A percentile compares a stretch with the other conserved stretches of the same genome.
Evolutionary conservation across 2,113 vertebrate species (phyloP).

Genomic region (Takifugu flavidus): DNA sequence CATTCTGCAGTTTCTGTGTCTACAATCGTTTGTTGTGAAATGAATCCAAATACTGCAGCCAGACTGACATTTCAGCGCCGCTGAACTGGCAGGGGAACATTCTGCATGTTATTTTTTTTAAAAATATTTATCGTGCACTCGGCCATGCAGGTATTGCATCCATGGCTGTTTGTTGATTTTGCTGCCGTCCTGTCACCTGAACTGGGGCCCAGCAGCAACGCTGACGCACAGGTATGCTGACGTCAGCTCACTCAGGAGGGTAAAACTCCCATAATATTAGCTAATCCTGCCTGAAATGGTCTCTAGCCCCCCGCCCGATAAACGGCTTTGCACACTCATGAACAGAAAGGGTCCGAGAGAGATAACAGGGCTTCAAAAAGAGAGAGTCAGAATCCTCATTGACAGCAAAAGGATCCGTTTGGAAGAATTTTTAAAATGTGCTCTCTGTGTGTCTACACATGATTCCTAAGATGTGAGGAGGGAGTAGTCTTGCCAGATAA

Average conservation of each 20-base stretch:
- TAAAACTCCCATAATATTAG: slow-evolving; percentile 61
- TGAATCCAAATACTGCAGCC: no score
- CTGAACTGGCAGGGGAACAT: background rate
- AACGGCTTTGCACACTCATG: slow-evolving; percentile 33
- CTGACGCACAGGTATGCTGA: slow-evolving; percentile 7
- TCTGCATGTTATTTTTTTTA: background rate
- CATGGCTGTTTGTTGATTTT: background rate
- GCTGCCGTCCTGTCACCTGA: slow-evolving; percentile 3
- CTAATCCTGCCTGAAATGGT: slow-evolving; percentile 62
- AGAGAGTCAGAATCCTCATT: no score
- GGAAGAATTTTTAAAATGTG: background rate
- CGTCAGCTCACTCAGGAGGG: slow-evolving; percentile 45
- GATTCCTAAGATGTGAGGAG: background rate
- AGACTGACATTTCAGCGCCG: no score
- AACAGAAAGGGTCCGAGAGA: slow-evolving; percentile 9
- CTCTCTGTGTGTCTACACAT: background rate
- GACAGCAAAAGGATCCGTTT: background rate
- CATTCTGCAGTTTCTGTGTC: no score
- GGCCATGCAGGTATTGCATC: background rate
- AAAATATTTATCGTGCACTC: no score
- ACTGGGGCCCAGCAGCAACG: slow-evolving; percentile 1
- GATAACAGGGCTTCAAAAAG: background rate
- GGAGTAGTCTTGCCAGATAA: background rate
- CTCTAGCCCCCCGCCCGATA: slow-evolving; percentile 40
- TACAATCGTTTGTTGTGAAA: no score